Evolutionary conservation across 1,140 invertebrate species (phyloP), one percentile per base, ranked within the genome.

Genomic region (Triops cancriformis): DNA sequence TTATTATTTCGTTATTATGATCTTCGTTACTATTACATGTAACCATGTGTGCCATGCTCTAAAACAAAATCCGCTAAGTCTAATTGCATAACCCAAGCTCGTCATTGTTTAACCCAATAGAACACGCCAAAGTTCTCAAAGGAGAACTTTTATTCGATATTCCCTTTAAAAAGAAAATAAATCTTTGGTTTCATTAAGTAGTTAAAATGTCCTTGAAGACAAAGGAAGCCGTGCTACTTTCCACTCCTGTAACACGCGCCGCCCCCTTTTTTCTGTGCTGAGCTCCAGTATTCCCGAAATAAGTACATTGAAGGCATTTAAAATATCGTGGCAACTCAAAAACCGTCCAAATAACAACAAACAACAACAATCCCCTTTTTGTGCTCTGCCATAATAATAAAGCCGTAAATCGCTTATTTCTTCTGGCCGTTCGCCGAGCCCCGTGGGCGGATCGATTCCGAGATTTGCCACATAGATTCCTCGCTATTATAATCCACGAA

Each of bases 401-500:
- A 37, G 31, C 31, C 31, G 31, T 37, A 37, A 37, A 64, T 14
- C 18, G 18, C 18, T 72, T 81, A 72, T 77, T 79, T 79, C 6
- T 43, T 76, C 75, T 72, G n/a, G 41, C 51, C 76, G 26, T 81
- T 82, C 41, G 78, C 80, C 6, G 81, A 80, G 10, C 91, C 93
- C 77, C 95, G 88, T 7, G 97, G 97, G 87, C 98, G 98, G 79
- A 99, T 97, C 77, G 89, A 91, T 85, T 98, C 94, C 0, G 96
- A 98, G 81, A 98, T 93, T 84, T 97, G 94, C 97, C 97, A 99
- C 90, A 98, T 94, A 72, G 94, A 92, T 84, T 99, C 97, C 87
- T 99, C 97, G 84, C 91, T 93, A 79, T 98, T 88, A 83, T 92
- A 94, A 84, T 98, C 92, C 82, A 97, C 94, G 86, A 99, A 99